Evolutionary conservation across 2,888 invertebrate species (phyloP).

Genomic region (Apeira syringaria): DNA sequence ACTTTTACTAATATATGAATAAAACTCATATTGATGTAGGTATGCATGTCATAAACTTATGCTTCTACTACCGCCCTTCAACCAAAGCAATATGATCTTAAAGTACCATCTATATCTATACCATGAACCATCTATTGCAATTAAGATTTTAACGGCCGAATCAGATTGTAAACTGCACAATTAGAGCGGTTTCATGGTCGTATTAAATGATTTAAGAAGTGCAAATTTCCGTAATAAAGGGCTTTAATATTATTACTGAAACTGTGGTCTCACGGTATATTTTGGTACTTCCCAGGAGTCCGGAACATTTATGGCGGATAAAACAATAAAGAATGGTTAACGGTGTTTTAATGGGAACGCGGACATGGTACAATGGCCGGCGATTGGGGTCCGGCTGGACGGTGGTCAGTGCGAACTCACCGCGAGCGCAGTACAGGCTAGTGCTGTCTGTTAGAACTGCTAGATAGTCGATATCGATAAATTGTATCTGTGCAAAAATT

Average conservation of each 20-base stretch:
- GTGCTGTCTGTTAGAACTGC: conserved; percentile 27
- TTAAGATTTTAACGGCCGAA: conserved; percentile 33
- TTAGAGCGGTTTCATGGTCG: conserved; percentile 42
- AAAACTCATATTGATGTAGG: too few relatives aligned
- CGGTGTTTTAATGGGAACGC: conserved; percentile 82
- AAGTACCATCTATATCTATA: too few relatives aligned
- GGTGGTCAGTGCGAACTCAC: conserved; percentile 69
- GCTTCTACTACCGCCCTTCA: too few relatives aligned
- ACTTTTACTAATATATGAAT: too few relatives aligned
- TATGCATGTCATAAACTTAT: not conserved
- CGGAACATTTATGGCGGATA: conserved; percentile 77
- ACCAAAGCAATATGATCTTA: conserved; percentile 12
- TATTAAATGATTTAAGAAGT: conserved; percentile 59
- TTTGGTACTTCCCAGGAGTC: conserved; percentile 67
- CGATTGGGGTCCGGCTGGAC: conserved; percentile 65
- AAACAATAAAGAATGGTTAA: conserved; percentile 83
- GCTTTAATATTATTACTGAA: conserved; percentile 59
- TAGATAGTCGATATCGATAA: conserved; percentile 45
- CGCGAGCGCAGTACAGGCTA: conserved; percentile 43
- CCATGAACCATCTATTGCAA: conserved; percentile 15
- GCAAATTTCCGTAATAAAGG: conserved; percentile 68
- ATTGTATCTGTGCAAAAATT: too few relatives aligned
- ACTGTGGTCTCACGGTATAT: conserved; percentile 33
- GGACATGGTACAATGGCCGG: conserved; percentile 76
- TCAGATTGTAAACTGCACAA: conserved; percentile 47